A percentile compares a stretch with the other conserved stretches of the same genome.
Conservation (phyloP, 2,888 invertebrate genomes). For the Lithodes maja region DNA sequence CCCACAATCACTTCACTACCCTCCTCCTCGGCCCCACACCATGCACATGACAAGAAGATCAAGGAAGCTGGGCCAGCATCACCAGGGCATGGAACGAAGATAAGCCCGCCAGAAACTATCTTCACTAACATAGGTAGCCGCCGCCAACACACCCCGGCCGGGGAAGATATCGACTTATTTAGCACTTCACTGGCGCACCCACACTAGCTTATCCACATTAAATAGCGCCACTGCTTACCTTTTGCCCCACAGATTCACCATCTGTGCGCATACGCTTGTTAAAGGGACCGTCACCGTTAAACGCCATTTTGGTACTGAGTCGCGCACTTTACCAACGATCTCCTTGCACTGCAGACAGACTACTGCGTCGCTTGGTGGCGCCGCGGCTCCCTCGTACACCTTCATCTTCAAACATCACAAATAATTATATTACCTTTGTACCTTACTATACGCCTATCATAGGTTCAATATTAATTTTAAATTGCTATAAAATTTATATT, state of each 20-base stretch:
- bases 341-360: conserved; percentile 56
- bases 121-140: conserved; percentile 40
- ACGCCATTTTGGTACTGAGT: conserved; percentile 69
- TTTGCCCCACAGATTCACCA: conserved; percentile 70
- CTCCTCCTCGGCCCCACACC: conserved; percentile 24
- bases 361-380: conserved; percentile 60
- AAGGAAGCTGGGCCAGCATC: conserved; percentile 21
- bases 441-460: neutral
- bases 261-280: conserved; percentile 71
- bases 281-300: conserved; percentile 71
- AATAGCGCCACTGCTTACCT: conserved; percentile 68
- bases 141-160: conserved; percentile 43
- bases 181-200: conserved; percentile 55
- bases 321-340: conserved; percentile 48
- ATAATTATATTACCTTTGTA: neutral
- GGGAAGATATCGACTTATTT: conserved; percentile 28
- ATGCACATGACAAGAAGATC: conserved; percentile 16
- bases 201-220: conserved; percentile 60
- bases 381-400: conserved; percentile 39
- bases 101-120: conserved; percentile 28
- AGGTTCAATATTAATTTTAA: conserved; percentile 6
- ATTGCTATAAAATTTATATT: neutral
- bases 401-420: conserved; percentile 1
- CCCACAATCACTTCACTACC: conserved; percentile 1
- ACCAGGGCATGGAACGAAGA: neutral